Evolutionary conservation across 2,888 invertebrate species (phyloP), one percentile per base, ranked within the genome.

Genomic region (Microdon myrmicae): DNA sequence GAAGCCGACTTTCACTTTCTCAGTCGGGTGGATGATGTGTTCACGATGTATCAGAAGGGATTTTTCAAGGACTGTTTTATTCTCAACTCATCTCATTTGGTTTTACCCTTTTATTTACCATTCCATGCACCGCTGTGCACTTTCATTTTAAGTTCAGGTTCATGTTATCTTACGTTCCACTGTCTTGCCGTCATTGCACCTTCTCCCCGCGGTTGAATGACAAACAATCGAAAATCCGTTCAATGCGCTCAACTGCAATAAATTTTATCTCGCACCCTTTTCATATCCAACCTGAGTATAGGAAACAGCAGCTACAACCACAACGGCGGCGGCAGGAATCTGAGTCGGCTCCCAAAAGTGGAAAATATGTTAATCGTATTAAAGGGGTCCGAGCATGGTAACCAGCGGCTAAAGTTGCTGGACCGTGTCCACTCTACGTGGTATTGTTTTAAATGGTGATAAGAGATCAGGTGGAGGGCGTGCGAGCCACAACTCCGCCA

Each of bases 281-380:
- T 29, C 29, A 35, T 45, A 56, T 44, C 28, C 9, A 26, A 28
- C 28, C 22, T 32, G 23, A 23, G 10, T 31, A 9, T 10, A 16
- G 5, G 34, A 3, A 10, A 10, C 22, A 28, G 7, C n/a, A 23
- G 9, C 12, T 37, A 45, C 7, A 2, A 1, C 16, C 9, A 6
- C 10, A 25, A 41, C 34, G 28, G 10, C 10, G 9, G 5, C 10
- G 8, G n/a, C 29, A n/a, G n/a, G 9, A 26, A 14, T 8, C 28
- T 34, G 23, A 45, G 23, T 19, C 16, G 32, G 31, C 32, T 43
- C 19, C 49, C 13, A 53, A 64, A 58, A 56, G 47, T 58, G 58
- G 51, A 64, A 64, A 58, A 64, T 64, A 64, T 64, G 64, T 64
- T 58, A 64, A 64, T 64, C 64, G 64, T 51, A 51, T 53, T 64